These are phyloP conservation scores for Myoxocephalus aenaeus DNA, from an alignment of 2,797 vertebrate species.

Conservation along the genomic window DNA sequence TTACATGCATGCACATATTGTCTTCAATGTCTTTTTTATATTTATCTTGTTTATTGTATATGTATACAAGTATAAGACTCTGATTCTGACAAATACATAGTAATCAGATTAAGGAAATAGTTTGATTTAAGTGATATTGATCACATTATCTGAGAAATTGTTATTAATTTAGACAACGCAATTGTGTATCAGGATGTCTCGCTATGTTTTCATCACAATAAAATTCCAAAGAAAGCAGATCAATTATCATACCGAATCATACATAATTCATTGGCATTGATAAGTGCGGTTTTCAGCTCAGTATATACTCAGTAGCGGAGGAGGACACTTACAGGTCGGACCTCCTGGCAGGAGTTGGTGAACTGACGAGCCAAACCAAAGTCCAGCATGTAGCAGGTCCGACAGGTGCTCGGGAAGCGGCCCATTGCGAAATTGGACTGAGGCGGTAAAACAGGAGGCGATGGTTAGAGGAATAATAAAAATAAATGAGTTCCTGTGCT, in stretches of 20 bases:
- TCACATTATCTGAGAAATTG: no score
- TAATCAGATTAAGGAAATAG: background rate
- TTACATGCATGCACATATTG: no score
- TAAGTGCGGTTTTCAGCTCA: background rate
- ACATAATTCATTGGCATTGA: background rate
- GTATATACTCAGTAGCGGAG: background rate
- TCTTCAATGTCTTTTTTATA: no score
- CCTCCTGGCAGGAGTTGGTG: constrained; percentile 98
- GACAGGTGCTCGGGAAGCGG: constrained; percentile 95
- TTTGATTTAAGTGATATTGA: no score
- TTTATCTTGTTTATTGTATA: no score
- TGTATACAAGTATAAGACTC: no score
- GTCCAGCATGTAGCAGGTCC: constrained; percentile 99
- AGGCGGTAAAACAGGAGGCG: constrained; percentile 44
- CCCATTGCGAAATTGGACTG: constrained; percentile 99
- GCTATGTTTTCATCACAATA: background rate
- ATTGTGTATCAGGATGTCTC: no score
- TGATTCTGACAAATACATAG: background rate
- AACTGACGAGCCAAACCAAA: constrained; percentile 98
- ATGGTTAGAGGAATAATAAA: background rate
- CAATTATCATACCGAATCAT: background rate
- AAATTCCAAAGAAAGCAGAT: background rate
- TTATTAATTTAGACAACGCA: no score
- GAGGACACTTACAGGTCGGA: constrained; percentile 92
- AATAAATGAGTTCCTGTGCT: constrained; percentile 4